Evolutionary conservation across 1,140 invertebrate genomes (phyloP), one percentile per base, ranked within the genome.

Genomic region (Antheraea pernyi): DNA sequence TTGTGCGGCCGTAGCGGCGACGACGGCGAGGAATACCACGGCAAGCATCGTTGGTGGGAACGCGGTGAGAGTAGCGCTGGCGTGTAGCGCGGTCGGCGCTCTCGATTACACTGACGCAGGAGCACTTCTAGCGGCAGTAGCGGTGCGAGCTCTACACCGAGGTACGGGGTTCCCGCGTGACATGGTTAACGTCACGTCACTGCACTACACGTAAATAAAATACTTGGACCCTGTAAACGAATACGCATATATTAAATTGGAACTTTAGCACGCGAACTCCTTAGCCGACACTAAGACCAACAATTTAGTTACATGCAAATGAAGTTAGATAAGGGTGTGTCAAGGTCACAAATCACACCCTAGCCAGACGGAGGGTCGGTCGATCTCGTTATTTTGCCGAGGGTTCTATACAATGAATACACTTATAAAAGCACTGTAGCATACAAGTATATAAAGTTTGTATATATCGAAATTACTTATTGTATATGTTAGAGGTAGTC

Each of bases 271-370:
- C 39, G 39, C 46, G 46, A 53, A 16, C 46, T 53, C 46, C 46
- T 53, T 53, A 53, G 46, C 11, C 46, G 16, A 16, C 16, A 13
- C 16, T 53, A 11, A 53, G 46, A 16, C 16, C 16, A 10, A 53
- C 13, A 53, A 13, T 53, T 53, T 53, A 53, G 46, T 53, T 13
- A 53, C 16, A 53, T 65, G 64, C 36, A 48, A 67, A 59, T 64
- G 60, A 58, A 16, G 16, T 69, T 65, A 64, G 67, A 70, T 65
- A 83, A 82, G 86, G 88, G 88, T 86, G 80, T 68, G 63, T 69
- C 79, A 87, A 88, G 88, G 87, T 84, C 85, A 73, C 70, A 70
- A 74, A 75, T 77, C 75, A 81, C 85, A 78, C 86, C 86, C 79
- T 79, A 70, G 71, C 82, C 79, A 88, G 84, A 88, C 85, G 69